Percentiles rank a stretch among this genome's conserved stretches.
Evolutionary conservation across 2,888 invertebrate species (phyloP).

Genomic region (Nasonovia ribisnigri): DNA sequence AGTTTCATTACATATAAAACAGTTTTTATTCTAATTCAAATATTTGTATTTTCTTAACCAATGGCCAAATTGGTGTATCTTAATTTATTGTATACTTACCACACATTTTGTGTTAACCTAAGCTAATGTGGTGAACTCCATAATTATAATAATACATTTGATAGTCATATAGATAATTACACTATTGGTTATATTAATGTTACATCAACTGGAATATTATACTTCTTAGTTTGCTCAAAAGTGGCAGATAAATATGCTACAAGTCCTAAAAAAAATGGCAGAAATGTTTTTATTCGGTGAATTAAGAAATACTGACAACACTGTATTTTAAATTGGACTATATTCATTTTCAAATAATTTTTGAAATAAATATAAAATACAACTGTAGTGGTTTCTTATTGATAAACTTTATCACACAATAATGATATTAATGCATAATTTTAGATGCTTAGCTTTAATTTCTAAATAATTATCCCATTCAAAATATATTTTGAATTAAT

Average conservation of each 20-base stretch:
- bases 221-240: background rate
- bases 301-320: too few species aligned
- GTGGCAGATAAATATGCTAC: background rate
- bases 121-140: background rate
- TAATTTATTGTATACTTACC: background rate
- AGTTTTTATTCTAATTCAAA: background rate
- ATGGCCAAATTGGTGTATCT: background rate
- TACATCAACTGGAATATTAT: background rate
- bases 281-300: background rate
- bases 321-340: background rate
- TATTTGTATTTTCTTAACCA: background rate
- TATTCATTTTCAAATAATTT: background rate
- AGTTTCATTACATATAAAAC: background rate
- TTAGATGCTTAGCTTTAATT: background rate
- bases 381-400: background rate
- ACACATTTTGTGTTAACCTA: background rate
- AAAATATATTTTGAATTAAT: slow-evolving; percentile 8
- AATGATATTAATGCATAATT: background rate
- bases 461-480: background rate
- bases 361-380: background rate
- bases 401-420: background rate
- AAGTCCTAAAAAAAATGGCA: background rate
- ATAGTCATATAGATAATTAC: background rate
- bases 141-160: background rate
- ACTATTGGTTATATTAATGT: background rate